Percentiles rank a stretch among this genome's conserved stretches.
phyloP scores from a whole-genome alignment of 2,113 vertebrate species.

The Podarcis muralis region DNA sequence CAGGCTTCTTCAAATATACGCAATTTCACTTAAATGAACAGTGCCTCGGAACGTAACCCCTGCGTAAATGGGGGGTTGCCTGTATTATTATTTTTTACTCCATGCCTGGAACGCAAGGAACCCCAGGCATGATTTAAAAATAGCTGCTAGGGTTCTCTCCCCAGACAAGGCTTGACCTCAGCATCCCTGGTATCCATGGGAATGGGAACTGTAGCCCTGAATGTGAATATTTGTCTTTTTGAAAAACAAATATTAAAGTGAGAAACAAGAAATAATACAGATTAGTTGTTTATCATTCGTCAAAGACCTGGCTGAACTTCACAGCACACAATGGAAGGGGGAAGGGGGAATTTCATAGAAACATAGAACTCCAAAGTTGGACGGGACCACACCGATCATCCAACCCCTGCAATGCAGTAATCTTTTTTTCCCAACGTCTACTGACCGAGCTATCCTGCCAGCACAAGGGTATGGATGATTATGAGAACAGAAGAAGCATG shows the following conservation, averaged over 20 bases:
- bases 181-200: not conserved
- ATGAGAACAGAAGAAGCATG: not conserved
- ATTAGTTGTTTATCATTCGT: too few relatives aligned
- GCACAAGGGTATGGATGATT: not conserved
- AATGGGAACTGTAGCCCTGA: not conserved
- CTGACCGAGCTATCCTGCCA: not conserved
- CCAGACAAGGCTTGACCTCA: not conserved
- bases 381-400: too few relatives aligned
- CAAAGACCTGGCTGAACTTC: not conserved
- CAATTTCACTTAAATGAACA: too few relatives aligned
- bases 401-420: too few relatives aligned
- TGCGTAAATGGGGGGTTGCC: too few relatives aligned
- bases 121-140: not conserved
- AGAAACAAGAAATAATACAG: not conserved
- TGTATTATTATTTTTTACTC: not conserved
- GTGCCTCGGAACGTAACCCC: too few relatives aligned
- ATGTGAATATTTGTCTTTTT: conserved; percentile 14
- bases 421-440: too few relatives aligned
- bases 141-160: not conserved
- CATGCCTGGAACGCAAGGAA: not conserved
- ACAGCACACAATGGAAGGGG: too few relatives aligned
- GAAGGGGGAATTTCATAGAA: too few relatives aligned
- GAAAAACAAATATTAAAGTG: conserved; percentile 18
- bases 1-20: too few relatives aligned
- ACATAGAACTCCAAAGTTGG: too few relatives aligned